Evolutionary conservation across 2,888 invertebrate genomes (phyloP).

Genomic region (Tiliacea citrago): DNA sequence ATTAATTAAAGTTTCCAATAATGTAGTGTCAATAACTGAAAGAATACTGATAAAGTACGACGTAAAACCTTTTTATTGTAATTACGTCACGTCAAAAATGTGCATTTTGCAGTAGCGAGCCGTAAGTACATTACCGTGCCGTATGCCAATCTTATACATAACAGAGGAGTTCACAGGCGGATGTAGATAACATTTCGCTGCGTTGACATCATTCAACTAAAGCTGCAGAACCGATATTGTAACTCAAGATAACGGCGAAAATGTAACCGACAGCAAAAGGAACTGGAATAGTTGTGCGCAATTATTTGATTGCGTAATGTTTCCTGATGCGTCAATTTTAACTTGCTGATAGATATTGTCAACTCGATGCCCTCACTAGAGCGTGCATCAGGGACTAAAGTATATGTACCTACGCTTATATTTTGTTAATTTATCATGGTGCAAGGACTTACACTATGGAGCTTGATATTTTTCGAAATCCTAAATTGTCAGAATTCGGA

Average conservation of each 20-base stretch:
- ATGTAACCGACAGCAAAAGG: conserved; percentile 47
- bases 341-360: conserved; percentile 35
- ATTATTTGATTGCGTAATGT: conserved; percentile 45
- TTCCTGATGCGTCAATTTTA: conserved; percentile 41
- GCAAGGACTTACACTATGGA: conserved; percentile 27
- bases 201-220: conserved; percentile 80
- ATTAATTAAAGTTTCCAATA: conserved; percentile 1
- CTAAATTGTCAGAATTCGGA: neutral
- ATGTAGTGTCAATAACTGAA: conserved; percentile 2
- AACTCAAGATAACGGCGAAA: conserved; percentile 61
- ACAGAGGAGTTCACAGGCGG: conserved; percentile 78
- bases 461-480: neutral
- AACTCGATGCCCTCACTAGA: conserved; percentile 20
- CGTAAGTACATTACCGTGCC: conserved; percentile 39
- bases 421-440: conserved; percentile 22
- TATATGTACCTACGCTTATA: conserved; percentile 12
- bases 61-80: conserved; percentile 12
- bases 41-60: neutral
- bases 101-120: conserved; percentile 38
- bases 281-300: conserved; percentile 53
- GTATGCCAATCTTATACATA: conserved; percentile 64
- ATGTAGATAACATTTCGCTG: conserved; percentile 86
- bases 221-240: conserved; percentile 63
- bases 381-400: conserved; percentile 7
- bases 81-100: conserved; percentile 21